phyloP scores from a whole-genome alignment of 2,113 vertebrate genomes.

The Jacana jacana region DNA sequence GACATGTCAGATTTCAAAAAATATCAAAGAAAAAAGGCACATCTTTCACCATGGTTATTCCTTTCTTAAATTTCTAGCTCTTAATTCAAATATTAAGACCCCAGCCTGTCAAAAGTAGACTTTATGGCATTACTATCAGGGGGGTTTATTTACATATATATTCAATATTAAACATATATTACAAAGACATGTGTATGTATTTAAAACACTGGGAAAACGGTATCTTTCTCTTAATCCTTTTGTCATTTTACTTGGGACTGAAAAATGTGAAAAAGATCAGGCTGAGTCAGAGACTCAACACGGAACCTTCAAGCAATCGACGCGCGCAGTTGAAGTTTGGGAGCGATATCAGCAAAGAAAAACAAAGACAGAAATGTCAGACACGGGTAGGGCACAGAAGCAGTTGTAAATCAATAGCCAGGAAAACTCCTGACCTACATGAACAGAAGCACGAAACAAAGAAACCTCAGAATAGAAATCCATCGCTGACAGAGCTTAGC shows the following conservation, averaged over 20 bases:
- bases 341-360: background rate
- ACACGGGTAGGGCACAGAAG: background rate
- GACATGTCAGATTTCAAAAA: background rate
- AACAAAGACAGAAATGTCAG: constrained; percentile 34
- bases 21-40: background rate
- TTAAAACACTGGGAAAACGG: background rate
- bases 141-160: background rate
- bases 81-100: background rate
- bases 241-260: background rate
- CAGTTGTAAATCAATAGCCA: constrained; percentile 23
- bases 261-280: background rate
- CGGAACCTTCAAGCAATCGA: background rate
- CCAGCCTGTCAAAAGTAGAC: background rate
- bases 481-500: constrained; percentile 58
- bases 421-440: constrained; percentile 58
- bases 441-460: constrained; percentile 45
- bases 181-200: background rate
- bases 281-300: background rate
- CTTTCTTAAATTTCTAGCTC: background rate
- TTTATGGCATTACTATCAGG: background rate
- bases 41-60: background rate
- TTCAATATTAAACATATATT: background rate
- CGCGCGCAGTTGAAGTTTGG: background rate
- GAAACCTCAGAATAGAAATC: constrained; percentile 38
- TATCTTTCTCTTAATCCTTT: background rate